Evolutionary conservation across 2,888 invertebrate genomes (phyloP).

Genomic region (Andrena minutula): DNA sequence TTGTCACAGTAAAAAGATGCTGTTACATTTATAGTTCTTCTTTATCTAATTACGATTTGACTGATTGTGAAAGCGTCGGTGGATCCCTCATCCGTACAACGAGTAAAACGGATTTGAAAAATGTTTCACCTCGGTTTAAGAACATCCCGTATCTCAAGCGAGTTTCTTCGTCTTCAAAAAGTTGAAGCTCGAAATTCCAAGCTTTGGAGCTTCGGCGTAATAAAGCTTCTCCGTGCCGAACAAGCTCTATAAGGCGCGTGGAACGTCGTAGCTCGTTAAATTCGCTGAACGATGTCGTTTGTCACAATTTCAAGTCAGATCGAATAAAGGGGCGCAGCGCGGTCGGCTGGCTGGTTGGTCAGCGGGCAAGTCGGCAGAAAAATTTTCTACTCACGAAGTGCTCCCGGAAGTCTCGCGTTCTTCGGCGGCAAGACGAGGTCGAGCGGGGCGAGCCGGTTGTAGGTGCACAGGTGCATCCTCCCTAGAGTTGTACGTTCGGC

Average conservation of each 20-base stretch:
- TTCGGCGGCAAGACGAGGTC: slow-evolving; percentile 52
- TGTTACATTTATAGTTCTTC: too few species aligned
- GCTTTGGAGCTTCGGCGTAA: background rate
- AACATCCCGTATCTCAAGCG: too few species aligned
- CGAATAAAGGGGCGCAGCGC: slow-evolving; percentile 41
- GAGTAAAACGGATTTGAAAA: too few species aligned
- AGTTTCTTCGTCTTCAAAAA: background rate
- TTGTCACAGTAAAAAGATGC: too few species aligned
- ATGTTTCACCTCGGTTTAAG: too few species aligned
- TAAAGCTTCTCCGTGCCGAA: background rate
- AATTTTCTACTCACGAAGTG: slow-evolving; percentile 53
- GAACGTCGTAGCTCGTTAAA: slow-evolving; percentile 48
- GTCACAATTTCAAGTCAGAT: slow-evolving; percentile 51
- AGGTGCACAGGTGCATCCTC: slow-evolving; percentile 71
- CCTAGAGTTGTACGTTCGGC: slow-evolving; percentile 39
- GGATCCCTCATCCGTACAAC: too few species aligned
- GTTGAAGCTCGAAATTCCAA: background rate
- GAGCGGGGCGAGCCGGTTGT: slow-evolving; percentile 54
- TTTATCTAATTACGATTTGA: too few species aligned
- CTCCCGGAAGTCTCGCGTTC: slow-evolving; percentile 68
- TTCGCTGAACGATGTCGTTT: slow-evolving; percentile 44
- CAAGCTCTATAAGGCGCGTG: slow-evolving; percentile 31
- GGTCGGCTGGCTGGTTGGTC: background rate
- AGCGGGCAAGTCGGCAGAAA: slow-evolving; percentile 23
- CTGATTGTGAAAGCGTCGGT: too few species aligned